Evolutionary conservation across 2,797 vertebrate genomes (phyloP).

Genomic region (Pygocentrus nattereri): DNA sequence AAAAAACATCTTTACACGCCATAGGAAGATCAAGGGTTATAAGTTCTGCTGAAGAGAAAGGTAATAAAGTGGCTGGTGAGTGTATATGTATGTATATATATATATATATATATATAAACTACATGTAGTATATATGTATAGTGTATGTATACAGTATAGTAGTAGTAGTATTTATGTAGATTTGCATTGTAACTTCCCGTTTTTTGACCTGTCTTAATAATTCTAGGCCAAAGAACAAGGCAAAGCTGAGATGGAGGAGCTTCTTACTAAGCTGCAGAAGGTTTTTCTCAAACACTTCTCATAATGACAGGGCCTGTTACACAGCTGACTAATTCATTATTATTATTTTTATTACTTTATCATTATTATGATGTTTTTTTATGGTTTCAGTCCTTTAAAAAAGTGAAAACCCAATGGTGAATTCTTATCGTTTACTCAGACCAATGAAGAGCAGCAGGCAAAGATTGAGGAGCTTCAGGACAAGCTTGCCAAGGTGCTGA

Average conservation of each 20-base stretch:
- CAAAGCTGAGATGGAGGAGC: conserved; percentile 91
- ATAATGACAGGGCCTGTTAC: background rate
- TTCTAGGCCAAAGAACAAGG: conserved; percentile 95
- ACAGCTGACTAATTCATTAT: background rate
- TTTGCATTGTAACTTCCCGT: background rate
- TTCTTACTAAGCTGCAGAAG: conserved; percentile 91
- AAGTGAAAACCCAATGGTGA: background rate
- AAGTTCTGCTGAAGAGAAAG: too few species aligned
- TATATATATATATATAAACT: too few species aligned
- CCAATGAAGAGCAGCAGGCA: conserved; percentile 90
- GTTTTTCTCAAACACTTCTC: conserved; percentile 68
- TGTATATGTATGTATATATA: too few species aligned
- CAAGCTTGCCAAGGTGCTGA: conserved; percentile 90
- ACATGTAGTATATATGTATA: too few species aligned
- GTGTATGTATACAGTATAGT: too few species aligned
- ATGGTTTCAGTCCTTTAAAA: background rate
- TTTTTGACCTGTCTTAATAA: conserved; percentile 31
- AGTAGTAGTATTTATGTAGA: background rate
- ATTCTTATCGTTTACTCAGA: conserved; percentile 73
- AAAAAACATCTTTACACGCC: too few species aligned
- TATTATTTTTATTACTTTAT: background rate
- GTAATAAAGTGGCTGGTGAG: too few species aligned
- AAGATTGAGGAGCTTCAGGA: conserved; percentile 97
- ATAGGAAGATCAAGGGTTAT: too few species aligned
- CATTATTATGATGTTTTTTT: conserved; percentile 34